Evolutionary conservation across 2,888 invertebrate genomes (phyloP).

Genomic region (Didymodactylos carnosus): DNA sequence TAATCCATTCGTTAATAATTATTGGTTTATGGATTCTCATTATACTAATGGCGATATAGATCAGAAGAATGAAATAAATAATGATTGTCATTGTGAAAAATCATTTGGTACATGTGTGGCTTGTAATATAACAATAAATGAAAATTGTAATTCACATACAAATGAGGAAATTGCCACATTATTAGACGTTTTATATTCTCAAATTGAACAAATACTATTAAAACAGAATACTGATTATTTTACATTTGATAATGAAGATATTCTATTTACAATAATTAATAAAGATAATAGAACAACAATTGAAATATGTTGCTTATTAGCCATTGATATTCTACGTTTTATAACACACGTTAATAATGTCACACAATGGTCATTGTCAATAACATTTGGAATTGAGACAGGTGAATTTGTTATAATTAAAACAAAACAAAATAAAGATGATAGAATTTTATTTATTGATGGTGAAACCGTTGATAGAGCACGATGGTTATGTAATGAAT

Average conservation of each 20-base stretch:
- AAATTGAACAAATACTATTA: neutral
- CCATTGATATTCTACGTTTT: neutral
- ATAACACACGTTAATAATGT: neutral
- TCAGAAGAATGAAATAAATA: too few relatives aligned
- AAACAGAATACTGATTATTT: too few relatives aligned
- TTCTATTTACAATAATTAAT: neutral
- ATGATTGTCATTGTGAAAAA: too few relatives aligned
- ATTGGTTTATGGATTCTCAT: too few relatives aligned
- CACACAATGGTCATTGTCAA: neutral
- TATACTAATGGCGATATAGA: too few relatives aligned
- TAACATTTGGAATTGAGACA: neutral
- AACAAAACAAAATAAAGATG: too few relatives aligned
- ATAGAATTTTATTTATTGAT: too few relatives aligned
- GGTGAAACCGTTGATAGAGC: neutral
- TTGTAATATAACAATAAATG: neutral
- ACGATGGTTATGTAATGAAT: neutral
- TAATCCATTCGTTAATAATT: too few relatives aligned
- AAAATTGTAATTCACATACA: neutral
- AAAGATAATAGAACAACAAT: neutral
- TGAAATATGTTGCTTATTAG: neutral
- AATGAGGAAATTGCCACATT: neutral
- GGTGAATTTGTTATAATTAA: neutral
- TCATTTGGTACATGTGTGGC: neutral
- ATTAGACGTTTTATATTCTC: neutral
- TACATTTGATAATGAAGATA: neutral